phyloP scores from a whole-genome alignment of 1,140 invertebrate genomes.

The Ceratosolen fusciceps region DNA sequence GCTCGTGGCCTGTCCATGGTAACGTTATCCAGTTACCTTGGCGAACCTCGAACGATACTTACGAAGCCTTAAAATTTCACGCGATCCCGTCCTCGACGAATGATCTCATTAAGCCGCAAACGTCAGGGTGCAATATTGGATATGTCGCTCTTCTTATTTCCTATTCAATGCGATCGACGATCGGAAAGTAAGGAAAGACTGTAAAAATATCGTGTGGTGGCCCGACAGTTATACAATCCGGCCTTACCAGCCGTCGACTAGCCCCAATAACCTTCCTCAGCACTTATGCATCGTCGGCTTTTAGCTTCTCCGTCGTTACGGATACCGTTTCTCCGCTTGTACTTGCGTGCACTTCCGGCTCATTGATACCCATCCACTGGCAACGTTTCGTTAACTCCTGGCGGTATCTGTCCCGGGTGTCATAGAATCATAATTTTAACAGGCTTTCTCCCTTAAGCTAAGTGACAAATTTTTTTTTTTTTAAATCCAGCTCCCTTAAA shows the following conservation, averaged over 20 bases:
- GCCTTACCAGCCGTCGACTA: not conserved
- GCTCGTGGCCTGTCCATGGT: not conserved
- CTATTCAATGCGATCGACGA: not conserved
- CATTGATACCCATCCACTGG: slow-evolving; percentile 80
- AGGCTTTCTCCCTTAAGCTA: not conserved
- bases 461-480: too few relatives aligned
- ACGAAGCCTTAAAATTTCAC: not conserved
- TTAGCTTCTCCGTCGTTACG: slow-evolving; percentile 63
- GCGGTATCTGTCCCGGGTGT: slow-evolving; percentile 65
- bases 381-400: slow-evolving; percentile 78
- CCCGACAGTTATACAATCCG: slow-evolving; percentile 35
- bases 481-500: too few relatives aligned
- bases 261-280: not conserved
- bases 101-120: too few relatives aligned
- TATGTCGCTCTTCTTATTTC: not conserved
- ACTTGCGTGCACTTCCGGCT: slow-evolving; percentile 59
- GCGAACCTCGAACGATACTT: not conserved
- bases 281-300: slow-evolving; percentile 63
- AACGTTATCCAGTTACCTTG: not conserved
- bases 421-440: not conserved
- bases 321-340: slow-evolving; percentile 51
- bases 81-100: too few relatives aligned
- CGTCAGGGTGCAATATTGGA: too few relatives aligned
- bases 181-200: slow-evolving; percentile 2
- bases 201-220: slow-evolving; percentile 42